Conservation (phyloP, 2,888 invertebrate species). For the Pyrochroa serraticornis region DNA sequence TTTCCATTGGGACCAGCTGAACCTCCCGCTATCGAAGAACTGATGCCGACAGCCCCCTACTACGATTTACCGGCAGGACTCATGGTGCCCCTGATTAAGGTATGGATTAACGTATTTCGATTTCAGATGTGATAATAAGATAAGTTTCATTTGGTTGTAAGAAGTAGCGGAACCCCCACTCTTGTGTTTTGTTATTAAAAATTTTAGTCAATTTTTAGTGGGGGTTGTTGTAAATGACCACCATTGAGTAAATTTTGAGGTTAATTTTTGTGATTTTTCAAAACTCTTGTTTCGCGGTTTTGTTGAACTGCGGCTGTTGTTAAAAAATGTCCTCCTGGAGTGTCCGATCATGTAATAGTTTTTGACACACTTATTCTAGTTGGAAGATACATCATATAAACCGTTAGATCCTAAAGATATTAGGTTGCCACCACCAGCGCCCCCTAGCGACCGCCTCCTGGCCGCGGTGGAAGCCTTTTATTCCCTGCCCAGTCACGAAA, state of each 20-base stretch:
- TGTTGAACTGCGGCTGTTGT: neutral
- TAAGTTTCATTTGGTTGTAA: constrained; percentile 3
- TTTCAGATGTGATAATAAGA: constrained; percentile 2
- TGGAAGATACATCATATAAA: constrained; percentile 89
- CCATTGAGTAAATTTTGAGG: neutral
- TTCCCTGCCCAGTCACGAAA: constrained; percentile 90
- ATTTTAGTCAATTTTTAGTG: neutral
- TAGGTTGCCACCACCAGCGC: constrained; percentile 91
- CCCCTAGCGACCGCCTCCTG: constrained; percentile 90
- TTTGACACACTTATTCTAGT: constrained; percentile 57
- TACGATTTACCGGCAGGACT: constrained; percentile 97
- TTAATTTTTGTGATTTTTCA: neutral
- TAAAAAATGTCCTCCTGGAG: constrained; percentile 5
- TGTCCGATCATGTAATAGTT: constrained; percentile 29
- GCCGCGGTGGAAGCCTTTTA: constrained; percentile 97
- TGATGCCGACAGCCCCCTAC: constrained; percentile 91
- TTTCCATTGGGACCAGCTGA: constrained; percentile 59
- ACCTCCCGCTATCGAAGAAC: constrained; percentile 66
- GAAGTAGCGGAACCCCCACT: neutral
- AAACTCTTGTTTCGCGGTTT: constrained; percentile 4
- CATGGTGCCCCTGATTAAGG: constrained; percentile 95
- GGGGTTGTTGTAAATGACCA: too few species aligned
- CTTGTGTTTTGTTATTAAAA: neutral
- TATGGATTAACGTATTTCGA: constrained; percentile 52
- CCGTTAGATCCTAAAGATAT: constrained; percentile 89